Conservation (phyloP, 2,888 invertebrate species). For the Drosophila mimetica region DNA sequence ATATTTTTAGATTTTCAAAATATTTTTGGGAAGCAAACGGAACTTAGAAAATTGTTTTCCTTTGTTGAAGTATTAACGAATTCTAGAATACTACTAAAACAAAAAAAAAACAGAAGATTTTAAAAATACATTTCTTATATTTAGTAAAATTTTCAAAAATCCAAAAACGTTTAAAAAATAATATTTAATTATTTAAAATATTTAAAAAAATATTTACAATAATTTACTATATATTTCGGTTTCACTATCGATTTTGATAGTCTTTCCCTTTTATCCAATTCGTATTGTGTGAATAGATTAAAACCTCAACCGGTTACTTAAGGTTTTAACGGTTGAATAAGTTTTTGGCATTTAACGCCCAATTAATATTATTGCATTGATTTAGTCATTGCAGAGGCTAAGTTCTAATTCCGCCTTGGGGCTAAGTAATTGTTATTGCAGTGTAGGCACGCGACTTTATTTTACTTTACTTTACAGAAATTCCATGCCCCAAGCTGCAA, state of each 20-base stretch:
- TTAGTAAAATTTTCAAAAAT: background rate
- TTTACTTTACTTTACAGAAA: slow-evolving; percentile 15
- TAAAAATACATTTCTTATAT: no score
- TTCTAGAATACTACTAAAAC: no score
- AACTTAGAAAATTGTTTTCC: no score
- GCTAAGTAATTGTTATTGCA: slow-evolving; percentile 32
- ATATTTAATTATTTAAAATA: no score
- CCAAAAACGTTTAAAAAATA: no score
- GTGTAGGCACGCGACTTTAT: slow-evolving; percentile 70
- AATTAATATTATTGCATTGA: slow-evolving; percentile 34
- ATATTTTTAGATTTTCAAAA: background rate
- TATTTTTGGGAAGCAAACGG: background rate
- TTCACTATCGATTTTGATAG: background rate
- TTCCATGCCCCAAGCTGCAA: slow-evolving; percentile 38
- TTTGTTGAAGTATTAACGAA: no score
- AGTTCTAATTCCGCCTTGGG: slow-evolving; percentile 39
- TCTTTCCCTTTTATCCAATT: background rate
- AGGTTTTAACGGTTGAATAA: slow-evolving; percentile 15
- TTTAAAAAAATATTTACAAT: no score
- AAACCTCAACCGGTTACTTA: background rate
- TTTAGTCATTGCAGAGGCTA: slow-evolving; percentile 37
- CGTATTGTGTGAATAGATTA: background rate
- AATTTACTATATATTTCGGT: no score
- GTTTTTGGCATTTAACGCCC: slow-evolving; percentile 27
- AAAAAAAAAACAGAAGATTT: no score